Conservation (phyloP, 64 coral and sea anemone genomes). For the Montipora capricornis region DNA sequence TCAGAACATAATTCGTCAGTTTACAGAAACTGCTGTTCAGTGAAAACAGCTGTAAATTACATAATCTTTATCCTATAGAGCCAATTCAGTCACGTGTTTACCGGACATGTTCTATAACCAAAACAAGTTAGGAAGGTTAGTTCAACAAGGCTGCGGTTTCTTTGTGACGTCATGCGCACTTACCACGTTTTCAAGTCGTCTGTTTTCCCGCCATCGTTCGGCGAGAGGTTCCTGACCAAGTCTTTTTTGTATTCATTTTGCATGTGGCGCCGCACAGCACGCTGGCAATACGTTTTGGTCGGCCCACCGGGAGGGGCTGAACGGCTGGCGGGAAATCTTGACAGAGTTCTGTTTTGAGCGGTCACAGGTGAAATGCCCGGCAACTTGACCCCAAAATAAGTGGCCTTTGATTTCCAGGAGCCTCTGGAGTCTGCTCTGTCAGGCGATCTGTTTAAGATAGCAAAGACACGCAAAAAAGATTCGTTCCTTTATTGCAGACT, state of each 20-base stretch:
- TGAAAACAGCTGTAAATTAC: too few relatives aligned
- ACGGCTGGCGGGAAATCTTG: conserved; percentile 41
- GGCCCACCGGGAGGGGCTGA: conserved; percentile 79
- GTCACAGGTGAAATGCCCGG: conserved; percentile 73
- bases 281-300: conserved; percentile 70
- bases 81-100: too few relatives aligned
- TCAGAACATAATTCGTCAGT: neutral
- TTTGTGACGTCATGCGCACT: neutral
- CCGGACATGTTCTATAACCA: too few relatives aligned
- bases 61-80: too few relatives aligned
- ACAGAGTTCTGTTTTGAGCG: conserved; percentile 9
- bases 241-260: conserved; percentile 87
- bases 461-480: neutral
- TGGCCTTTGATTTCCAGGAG: conserved; percentile 85
- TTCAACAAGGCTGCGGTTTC: too few relatives aligned
- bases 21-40: too few relatives aligned
- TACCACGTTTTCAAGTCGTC: conserved; percentile 71
- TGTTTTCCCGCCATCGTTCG: neutral
- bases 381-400: conserved; percentile 89
- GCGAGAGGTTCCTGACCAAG: neutral
- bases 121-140: too few relatives aligned
- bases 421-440: conserved; percentile 61
- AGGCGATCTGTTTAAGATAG: conserved; percentile 4
- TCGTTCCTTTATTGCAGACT: too few relatives aligned
- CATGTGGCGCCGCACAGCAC: conserved; percentile 94